Percentiles rank a stretch among this genome's conserved stretches.
phyloP scores from a whole-genome alignment of 2,888 invertebrate species.

The Agrotis puta region DNA sequence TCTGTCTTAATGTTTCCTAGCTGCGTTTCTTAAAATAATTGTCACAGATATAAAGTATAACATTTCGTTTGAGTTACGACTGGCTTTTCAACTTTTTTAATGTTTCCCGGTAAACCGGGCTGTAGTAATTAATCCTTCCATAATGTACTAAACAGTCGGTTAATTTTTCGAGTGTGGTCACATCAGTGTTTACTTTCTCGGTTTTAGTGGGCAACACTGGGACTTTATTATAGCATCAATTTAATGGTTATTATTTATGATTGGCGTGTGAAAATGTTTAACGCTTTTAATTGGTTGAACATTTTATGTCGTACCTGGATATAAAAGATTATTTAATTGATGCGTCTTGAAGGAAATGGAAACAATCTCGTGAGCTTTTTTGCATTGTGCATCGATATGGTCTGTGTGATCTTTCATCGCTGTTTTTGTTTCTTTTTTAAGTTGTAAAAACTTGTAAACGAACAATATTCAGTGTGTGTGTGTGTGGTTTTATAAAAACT shows the following conservation, averaged over 20 bases:
- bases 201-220: constrained; percentile 73
- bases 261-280: constrained; percentile 83
- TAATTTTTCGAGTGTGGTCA: constrained; percentile 74
- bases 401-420: constrained; percentile 21
- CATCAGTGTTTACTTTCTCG: constrained; percentile 78
- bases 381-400: constrained; percentile 48
- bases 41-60: constrained; percentile 77
- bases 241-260: constrained; percentile 83
- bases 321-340: constrained; percentile 68
- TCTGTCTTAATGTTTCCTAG: constrained; percentile 83
- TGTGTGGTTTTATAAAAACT: constrained; percentile 30
- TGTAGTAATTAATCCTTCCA: constrained; percentile 83
- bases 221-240: constrained; percentile 79
- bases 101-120: constrained; percentile 80
- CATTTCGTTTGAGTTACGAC: constrained; percentile 78
- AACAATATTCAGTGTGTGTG: constrained; percentile 27
- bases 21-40: constrained; percentile 77
- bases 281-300: constrained; percentile 75
- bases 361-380: constrained; percentile 50
- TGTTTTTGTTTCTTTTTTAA: constrained; percentile 18
- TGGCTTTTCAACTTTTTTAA: constrained; percentile 80
- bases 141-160: constrained; percentile 77
- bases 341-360: constrained; percentile 52
- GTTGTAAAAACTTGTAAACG: constrained; percentile 36
- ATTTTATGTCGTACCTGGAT: constrained; percentile 69